Evolutionary conservation across 1,140 invertebrate genomes (phyloP).

Genomic region (Lordiphosa stackelbergi): DNA sequence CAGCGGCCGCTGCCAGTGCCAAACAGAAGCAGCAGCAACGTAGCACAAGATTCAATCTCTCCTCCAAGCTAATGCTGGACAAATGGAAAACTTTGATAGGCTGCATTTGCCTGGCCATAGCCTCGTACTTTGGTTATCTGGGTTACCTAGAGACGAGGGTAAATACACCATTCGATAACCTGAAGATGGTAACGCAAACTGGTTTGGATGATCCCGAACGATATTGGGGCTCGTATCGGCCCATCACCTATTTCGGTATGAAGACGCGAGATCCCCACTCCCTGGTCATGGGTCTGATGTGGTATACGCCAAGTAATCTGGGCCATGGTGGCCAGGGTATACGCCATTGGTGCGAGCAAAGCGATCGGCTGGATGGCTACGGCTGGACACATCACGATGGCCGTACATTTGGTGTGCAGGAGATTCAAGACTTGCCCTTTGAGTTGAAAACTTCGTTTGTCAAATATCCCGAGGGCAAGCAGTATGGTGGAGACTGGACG

Average conservation of each 20-base stretch:
- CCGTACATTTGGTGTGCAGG: conserved; percentile 92
- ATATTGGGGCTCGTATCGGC: conserved; percentile 96
- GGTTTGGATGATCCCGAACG: conserved; percentile 86
- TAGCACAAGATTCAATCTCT: conserved; percentile 37
- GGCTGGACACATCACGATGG: conserved; percentile 97
- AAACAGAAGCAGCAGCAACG: conserved; percentile 43
- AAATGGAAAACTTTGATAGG: conserved; percentile 73
- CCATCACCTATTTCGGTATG: conserved; percentile 92
- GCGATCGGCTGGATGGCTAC: conserved; percentile 87
- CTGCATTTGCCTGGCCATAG: conserved; percentile 79
- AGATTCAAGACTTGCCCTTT: conserved; percentile 89
- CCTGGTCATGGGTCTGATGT: conserved; percentile 95
- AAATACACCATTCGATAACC: conserved; percentile 87
- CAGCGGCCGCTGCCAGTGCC: conserved; percentile 31
- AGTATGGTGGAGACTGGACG: conserved; percentile 95
- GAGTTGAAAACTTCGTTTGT: conserved; percentile 92
- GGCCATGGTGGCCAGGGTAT: conserved; percentile 83
- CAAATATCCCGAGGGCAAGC: conserved; percentile 87
- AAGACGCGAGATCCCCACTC: conserved; percentile 93
- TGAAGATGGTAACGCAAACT: conserved; percentile 81
- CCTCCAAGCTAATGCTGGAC: conserved; percentile 55
- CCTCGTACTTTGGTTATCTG: conserved; percentile 86
- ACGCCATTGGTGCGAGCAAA: conserved; percentile 96
- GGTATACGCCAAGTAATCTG: conserved; percentile 89
- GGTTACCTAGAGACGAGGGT: conserved; percentile 92